A percentile compares a stretch with the other conserved stretches of the same genome.
These are phyloP conservation scores for Alsophila aescularia DNA, from an alignment of 2,888 invertebrate genomes.

Conservation along the genomic window DNA sequence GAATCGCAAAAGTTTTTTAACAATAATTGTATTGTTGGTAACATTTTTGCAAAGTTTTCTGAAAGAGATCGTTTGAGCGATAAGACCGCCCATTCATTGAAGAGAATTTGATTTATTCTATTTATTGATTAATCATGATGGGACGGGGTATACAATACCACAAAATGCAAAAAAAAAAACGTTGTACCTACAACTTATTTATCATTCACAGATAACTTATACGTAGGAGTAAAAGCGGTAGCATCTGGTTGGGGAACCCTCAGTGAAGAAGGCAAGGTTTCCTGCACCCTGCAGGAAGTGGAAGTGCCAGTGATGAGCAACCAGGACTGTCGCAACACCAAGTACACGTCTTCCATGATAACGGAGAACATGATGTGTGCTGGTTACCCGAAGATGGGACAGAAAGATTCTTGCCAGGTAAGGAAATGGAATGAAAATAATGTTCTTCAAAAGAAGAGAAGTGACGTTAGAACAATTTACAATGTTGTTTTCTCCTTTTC, in stretches of 20 bases:
- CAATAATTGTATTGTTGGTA: too few relatives aligned
- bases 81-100: too few relatives aligned
- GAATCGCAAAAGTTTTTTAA: too few relatives aligned
- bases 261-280: constrained; percentile 92
- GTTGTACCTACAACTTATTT: not conserved
- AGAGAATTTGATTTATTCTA: too few relatives aligned
- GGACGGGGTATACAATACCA: too few relatives aligned
- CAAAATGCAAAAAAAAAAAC: too few relatives aligned
- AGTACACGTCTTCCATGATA: constrained; percentile 93
- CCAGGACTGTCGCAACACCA: constrained; percentile 89
- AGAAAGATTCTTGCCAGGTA: constrained; percentile 93
- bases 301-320: constrained; percentile 90
- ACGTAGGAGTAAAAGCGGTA: constrained; percentile 89
- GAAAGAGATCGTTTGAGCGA: too few relatives aligned
- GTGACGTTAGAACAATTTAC: too few relatives aligned
- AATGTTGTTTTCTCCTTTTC: too few relatives aligned
- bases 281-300: constrained; percentile 93
- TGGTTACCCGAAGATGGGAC: constrained; percentile 88
- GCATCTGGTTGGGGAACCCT: constrained; percentile 95
- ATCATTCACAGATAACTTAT: constrained; percentile 84
- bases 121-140: too few relatives aligned
- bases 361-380: constrained; percentile 96
- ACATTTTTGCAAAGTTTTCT: too few relatives aligned
- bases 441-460: too few relatives aligned
- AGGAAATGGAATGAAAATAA: not conserved